Base-by-base conservation (phyloP, 2,797 vertebrate genomes). In the Myotis planiceps region DNA sequence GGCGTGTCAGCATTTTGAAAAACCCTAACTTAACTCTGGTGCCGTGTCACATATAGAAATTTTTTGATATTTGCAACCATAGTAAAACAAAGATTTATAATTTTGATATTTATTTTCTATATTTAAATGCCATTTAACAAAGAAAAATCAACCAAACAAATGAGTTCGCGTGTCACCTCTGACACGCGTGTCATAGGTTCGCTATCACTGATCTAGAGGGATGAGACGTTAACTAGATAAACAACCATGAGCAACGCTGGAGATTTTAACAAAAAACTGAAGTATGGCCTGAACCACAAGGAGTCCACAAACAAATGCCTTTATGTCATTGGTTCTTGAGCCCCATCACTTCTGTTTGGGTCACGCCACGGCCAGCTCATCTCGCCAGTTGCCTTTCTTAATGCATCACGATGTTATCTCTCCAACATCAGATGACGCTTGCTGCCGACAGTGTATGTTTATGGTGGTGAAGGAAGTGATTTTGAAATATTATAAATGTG, bases 181-280 rank as follows among this genome's bases (percentile, higher is more conserved):
- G 37, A 37, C 37, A 37, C 37, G 37, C 37, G 37, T 39, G 37
- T 39, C 37, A 39, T 5, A 39, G 37, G 37, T 39, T 39, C 37
- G 37, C 37, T 39, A 39, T 39, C 37, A 39, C 37, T 39, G 37
- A 39, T 7, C 37, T 39, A 7, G 37, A 39, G 37, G 27, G 51
- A 6, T 39, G 25, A 95, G 42, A 84, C 1, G 9, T 60, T 29
- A 32, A n/a, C 23, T 58, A 58, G 63, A 81, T 51, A 76, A 78
- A 94, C 29, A 69, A 75, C 71, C 25, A 8, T 16, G 19, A 91
- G 15, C 21, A 42, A 39, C 14, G n/a, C 34, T 86, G 29, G 86
- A 88, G 66, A 90, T 86, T 66, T 92, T 72, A 95, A 86, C n/a
- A 83, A 60, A 32, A 75, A 88, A 63, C 10, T 71, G 66, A 80